phyloP scores from a whole-genome alignment of 2,888 invertebrate species.

The Nebria salina region DNA sequence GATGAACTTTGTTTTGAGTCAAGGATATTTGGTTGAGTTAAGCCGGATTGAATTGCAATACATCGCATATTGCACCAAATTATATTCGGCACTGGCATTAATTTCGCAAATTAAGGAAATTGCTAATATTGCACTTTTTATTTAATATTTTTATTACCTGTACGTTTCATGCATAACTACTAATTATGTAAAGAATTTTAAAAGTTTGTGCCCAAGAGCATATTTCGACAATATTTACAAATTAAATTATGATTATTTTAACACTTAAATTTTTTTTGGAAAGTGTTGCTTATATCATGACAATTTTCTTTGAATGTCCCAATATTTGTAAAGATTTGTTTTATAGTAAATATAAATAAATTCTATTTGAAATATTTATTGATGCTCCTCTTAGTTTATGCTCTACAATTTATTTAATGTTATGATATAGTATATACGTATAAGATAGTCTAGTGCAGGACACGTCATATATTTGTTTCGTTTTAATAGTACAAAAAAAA shows the following conservation, averaged over 20 bases:
- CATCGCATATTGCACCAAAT: neutral
- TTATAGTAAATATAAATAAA: too few relatives aligned
- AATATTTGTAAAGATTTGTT: too few relatives aligned
- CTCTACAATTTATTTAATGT: too few relatives aligned
- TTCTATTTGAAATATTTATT: too few relatives aligned
- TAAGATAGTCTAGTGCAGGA: too few relatives aligned
- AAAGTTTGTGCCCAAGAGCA: neutral
- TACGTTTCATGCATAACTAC: neutral
- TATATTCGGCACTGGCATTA: neutral
- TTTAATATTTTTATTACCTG: neutral
- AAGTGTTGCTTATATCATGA: neutral
- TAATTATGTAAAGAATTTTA: neutral
- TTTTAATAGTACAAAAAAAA: too few relatives aligned
- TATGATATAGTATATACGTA: too few relatives aligned
- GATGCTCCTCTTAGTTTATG: too few relatives aligned
- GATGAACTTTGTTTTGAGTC: neutral
- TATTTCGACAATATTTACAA: neutral
- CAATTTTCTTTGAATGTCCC: too few relatives aligned
- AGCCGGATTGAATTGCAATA: neutral
- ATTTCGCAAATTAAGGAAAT: neutral
- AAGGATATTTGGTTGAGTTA: neutral
- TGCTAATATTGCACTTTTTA: neutral
- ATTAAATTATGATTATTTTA: neutral
- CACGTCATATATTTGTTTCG: too few relatives aligned
- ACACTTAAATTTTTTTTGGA: neutral